Evolutionary conservation across 2,113 vertebrate genomes (phyloP), one percentile per base, ranked within the genome.

Genomic region (Chloebia gouldiae): DNA sequence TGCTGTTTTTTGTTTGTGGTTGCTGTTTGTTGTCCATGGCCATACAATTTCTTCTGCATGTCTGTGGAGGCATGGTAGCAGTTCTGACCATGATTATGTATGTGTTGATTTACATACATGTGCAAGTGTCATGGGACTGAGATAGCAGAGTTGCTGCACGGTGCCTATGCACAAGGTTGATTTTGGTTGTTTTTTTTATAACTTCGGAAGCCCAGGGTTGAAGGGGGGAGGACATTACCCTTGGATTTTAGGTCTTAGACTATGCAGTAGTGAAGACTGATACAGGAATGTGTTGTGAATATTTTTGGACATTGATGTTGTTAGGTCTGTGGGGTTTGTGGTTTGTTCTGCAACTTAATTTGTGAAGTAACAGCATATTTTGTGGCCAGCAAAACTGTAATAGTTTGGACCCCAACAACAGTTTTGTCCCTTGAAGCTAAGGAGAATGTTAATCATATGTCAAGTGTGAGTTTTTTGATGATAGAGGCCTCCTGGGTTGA

Each of bases 131-230:
- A 22, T 33, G 51, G 42, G 47, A 28, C 31, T 70, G 89, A 44
- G 45, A 7, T 13, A 14, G 42, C 63, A 13, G 33, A 37, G 53
- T 47, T 56, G 39, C 54, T n/a, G 68, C 54, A 22, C 21, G 2
- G 59, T 57, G 8, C 0, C 0, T 51, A 0, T n/a, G 17, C 30
- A 2, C 1, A 12, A 73, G 51, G 9, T 50, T 75, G 42, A 1
- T 7, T 2, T 10, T 61, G 23, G 37, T 65, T 57, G 17, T 0
- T 0, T 11, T 40, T 75, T 65, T 80, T n/a, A 9, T 70, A 27
- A 47, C 60, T 75, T 73, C 0, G 3, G 27, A 92, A 68, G 47
- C 27, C 35, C 15, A 44, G 39, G 39, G 24, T 66, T 44, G 86
- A 50, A 54, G 1, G 0, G 1, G 6, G 21, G 11, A 66, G 57